These are phyloP conservation scores for Puffinus mauretanicus DNA, from an alignment of 2,113 vertebrate species.

Conservation along the genomic window DNA sequence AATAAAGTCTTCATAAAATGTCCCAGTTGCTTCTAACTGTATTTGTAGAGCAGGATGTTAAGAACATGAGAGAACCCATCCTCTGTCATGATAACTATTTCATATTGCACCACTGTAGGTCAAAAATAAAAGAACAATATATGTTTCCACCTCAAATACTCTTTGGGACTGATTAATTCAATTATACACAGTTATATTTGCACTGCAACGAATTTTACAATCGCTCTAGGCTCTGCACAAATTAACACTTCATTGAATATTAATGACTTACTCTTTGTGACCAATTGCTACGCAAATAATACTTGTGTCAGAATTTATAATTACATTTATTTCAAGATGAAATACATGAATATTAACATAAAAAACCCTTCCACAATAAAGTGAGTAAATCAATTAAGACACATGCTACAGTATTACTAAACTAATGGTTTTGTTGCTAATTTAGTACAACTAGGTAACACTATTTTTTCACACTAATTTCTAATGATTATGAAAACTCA, in stretches of 20 bases:
- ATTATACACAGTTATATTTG: constrained; percentile 73
- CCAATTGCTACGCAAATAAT: constrained; percentile 75
- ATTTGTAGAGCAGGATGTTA: neutral
- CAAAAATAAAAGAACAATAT: neutral
- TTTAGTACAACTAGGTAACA: neutral
- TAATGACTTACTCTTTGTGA: constrained; percentile 78
- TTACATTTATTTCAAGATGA: constrained; percentile 68
- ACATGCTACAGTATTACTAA: neutral
- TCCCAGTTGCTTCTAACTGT: neutral
- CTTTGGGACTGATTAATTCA: constrained; percentile 71
- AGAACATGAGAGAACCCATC: neutral
- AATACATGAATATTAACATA: neutral
- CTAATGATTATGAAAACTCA: neutral
- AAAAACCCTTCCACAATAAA: constrained; percentile 5
- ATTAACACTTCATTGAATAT: constrained; percentile 77
- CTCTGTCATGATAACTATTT: neutral
- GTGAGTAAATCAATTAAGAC: constrained; percentile 23
- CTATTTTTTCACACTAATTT: neutral
- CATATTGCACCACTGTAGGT: neutral
- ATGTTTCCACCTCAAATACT: constrained; percentile 51
- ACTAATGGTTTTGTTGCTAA: neutral
- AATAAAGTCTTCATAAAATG: neutral
- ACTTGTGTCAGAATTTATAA: constrained; percentile 71
- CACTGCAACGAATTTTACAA: constrained; percentile 74
- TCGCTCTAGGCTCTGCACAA: constrained; percentile 64